These are phyloP conservation scores for Gadus macrocephalus DNA, from an alignment of 2,113 vertebrate species.

Conservation along the genomic window DNA sequence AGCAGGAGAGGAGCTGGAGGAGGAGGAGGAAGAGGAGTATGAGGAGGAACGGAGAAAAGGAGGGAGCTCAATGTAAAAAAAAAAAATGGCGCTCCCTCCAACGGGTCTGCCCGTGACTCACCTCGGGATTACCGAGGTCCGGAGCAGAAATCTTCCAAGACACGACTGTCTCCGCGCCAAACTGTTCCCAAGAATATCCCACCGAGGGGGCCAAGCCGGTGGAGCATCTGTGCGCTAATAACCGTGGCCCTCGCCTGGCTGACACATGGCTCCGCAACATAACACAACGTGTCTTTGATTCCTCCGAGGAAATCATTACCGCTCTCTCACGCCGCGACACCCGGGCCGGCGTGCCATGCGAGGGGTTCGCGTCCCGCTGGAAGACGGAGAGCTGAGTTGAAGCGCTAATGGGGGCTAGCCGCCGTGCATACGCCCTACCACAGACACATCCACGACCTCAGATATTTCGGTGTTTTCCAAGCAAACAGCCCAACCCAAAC, in stretches of 20 bases:
- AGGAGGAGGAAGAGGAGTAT: constrained; percentile 13
- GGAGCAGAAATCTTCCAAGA: neutral
- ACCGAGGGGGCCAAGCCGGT: constrained; percentile 19
- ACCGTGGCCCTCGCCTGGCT: neutral
- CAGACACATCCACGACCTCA: constrained; percentile 37
- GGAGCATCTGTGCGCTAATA: neutral
- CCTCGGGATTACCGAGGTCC: constrained; percentile 9
- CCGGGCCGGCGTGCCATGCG: constrained; percentile 8
- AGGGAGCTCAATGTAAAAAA: neutral
- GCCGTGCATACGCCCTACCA: constrained; percentile 38
- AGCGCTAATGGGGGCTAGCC: constrained; percentile 48
- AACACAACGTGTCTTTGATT: neutral
- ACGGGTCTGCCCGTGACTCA: constrained; percentile 47
- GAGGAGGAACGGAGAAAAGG: neutral
- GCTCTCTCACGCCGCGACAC: neutral
- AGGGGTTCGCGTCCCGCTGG: constrained; percentile 24
- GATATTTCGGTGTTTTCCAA: constrained; percentile 28
- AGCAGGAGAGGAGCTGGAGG: neutral
- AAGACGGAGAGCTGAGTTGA: constrained; percentile 38
- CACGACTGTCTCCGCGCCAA: neutral
- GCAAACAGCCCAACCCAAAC: constrained; percentile 43
- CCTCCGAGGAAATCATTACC: neutral
- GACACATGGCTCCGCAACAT: neutral
- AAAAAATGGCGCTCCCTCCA: constrained; percentile 51
- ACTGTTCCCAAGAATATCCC: constrained; percentile 21